Evolutionary conservation across 2,113 vertebrate species (phyloP), one percentile per base, ranked within the genome.

Genomic region (Oxyruncus cristatus): DNA sequence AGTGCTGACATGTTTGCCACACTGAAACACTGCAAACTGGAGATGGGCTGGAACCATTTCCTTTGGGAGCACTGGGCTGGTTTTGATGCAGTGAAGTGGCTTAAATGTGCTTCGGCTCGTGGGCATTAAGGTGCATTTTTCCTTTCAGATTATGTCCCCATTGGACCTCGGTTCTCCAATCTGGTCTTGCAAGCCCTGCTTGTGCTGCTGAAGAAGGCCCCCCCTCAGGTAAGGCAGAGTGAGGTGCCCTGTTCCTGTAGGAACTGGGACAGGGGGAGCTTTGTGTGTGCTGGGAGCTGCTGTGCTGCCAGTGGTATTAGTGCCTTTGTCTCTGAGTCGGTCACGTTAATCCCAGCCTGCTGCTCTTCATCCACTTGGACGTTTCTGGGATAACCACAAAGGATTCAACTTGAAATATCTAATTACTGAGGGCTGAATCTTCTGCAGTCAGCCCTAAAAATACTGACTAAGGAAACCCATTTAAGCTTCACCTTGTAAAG

Each of bases 161-260:
- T 99, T 44, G 99, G 99, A 14, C 99, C 99, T 41, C 98, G 99
- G 14, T 99, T 99, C 97, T 99, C 99, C 85, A 99, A 99, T 88
- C 98, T 99, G 96, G 99, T 99, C 49, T 94, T 99, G 68, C 99
- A 99, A 91, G 99, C 99, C 66, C 97, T 99, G 62, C 98, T 99
- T 66, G 99, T 99, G 41, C 98, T 99, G 83, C 97, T 99, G 84
- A 99, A 99, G 98, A 99, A 99, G 95, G 97, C 98, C 6, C 99
- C 99, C 49, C 99, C 99, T 19, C 98, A 99, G 97, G 99, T 99
- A 98, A 98, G 98, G 56, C 30, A 26, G 65, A 3, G 16, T 62
- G 23, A 30, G 73, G 3, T 78, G 33, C 39, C 33, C 37, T 9
- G 3, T 39, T 39, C 46, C 50, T 92, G 6, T 5, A 12, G n/a